Evolutionary conservation across 2,888 invertebrate genomes (phyloP), one percentile per base, ranked within the genome.

Genomic region (Leucozona laternaria): DNA sequence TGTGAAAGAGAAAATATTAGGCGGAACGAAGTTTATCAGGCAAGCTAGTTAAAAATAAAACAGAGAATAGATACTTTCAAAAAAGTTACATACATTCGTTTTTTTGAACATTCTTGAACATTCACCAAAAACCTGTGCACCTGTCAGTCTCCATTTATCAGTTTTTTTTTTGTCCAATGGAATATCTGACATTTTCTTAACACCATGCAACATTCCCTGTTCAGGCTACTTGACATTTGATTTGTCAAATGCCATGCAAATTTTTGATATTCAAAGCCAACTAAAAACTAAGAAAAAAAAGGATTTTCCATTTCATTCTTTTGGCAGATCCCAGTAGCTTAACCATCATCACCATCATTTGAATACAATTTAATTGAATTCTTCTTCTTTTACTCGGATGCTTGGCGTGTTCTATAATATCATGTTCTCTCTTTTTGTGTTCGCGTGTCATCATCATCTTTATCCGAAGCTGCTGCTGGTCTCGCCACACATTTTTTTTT

Each of bases 311-410:
- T 37, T 34, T 15, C 37, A 57, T 34, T 57, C 31, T 64, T 43
- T 78, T 82, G 66, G 72, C 71, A 82, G 43, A 62, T 64, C 7
- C 57, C 25, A 57, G 53, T 15, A 22, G 37, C 48, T n/a, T 62
- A 83, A 57, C 79, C 68, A 55, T 79, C 79, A 79, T 83, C 79
- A 64, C 73, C 73, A 71, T 75, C 68, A 79, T 79, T 83, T 77
- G 75, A 79, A 79, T 83, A 79, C 79, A 79, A 79, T 75, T 79
- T 79, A 83, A 83, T 83, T 83, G 83, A 83, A 83, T 83, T 83
- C 73, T 75, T 79, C 68, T 70, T 66, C 58, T 34, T 22, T 3
- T 50, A n/a, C 37, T 37, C 40, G 40, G 15, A 66, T 15, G 17
- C 28, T 64, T 43, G 43, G 64, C 48, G 7, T 17, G 31, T 31